Evolutionary conservation across 2,888 invertebrate species (phyloP).

Genomic region (Drosophila yooni): DNA sequence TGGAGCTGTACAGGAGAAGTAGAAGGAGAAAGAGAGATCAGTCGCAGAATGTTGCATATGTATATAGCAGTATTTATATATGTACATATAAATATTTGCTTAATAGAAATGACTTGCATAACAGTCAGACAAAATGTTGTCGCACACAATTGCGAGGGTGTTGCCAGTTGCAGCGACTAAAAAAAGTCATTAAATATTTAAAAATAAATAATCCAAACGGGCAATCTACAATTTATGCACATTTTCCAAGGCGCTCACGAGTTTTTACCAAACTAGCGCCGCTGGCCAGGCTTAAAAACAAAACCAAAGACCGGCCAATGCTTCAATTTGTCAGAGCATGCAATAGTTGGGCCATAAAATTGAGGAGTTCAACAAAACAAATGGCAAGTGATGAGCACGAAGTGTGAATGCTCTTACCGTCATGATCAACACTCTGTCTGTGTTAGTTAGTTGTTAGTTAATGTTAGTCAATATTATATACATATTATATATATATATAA

Average conservation of each 20-base stretch:
- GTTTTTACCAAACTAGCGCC: slow-evolving; percentile 61
- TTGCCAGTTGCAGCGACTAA: slow-evolving; percentile 51
- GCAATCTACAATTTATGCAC: slow-evolving; percentile 64
- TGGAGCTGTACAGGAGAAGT: slow-evolving; percentile 10
- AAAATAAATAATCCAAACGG: slow-evolving; percentile 70
- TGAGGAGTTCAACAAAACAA: slow-evolving; percentile 24
- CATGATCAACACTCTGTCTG: not conserved
- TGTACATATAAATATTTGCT: slow-evolving; percentile 13
- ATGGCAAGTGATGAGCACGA: not conserved
- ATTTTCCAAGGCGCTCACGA: slow-evolving; percentile 60
- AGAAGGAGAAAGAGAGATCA: slow-evolving; percentile 13
- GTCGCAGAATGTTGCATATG: slow-evolving; percentile 38
- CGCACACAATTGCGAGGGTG: slow-evolving; percentile 68
- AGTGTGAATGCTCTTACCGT: slow-evolving; percentile 7
- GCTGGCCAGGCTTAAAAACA: slow-evolving; percentile 19
- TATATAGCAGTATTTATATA: slow-evolving; percentile 14
- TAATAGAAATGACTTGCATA: slow-evolving; percentile 59
- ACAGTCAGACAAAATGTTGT: slow-evolving; percentile 31
- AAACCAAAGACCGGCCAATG: slow-evolving; percentile 21
- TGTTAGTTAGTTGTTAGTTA: too few species aligned
- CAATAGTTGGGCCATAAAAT: slow-evolving; percentile 22
- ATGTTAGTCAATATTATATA: too few species aligned
- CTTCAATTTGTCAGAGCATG: slow-evolving; percentile 47
- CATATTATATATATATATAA: too few species aligned
- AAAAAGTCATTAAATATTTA: slow-evolving; percentile 73